A percentile compares a stretch with the other conserved stretches of the same genome.
These are phyloP conservation scores for Meteorus colon DNA, from an alignment of 2,888 invertebrate genomes.

Conservation along the genomic window DNA sequence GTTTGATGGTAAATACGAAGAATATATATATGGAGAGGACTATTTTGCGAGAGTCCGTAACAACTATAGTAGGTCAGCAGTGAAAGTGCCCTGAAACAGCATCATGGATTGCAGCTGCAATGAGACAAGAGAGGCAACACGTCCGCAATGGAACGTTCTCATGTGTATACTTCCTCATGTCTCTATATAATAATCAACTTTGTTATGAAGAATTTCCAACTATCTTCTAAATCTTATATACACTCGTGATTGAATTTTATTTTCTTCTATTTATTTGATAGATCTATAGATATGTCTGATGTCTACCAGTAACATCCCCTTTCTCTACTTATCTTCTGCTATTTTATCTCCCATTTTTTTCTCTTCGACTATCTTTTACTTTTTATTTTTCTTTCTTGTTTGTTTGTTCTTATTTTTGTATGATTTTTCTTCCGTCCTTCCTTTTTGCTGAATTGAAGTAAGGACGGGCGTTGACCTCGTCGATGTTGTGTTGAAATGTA, in stretches of 20 bases:
- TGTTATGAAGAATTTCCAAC: constrained; percentile 4
- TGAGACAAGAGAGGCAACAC: constrained; percentile 52
- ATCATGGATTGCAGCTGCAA: constrained; percentile 64
- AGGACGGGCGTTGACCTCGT: constrained; percentile 74
- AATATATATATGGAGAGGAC: constrained; percentile 17
- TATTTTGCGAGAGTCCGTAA: constrained; percentile 56
- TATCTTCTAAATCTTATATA: neutral
- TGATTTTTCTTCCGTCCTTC: constrained; percentile 46
- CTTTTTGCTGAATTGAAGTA: constrained; percentile 71
- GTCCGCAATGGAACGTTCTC: constrained; percentile 52
- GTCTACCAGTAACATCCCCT: neutral
- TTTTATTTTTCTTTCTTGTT: constrained; percentile 21
- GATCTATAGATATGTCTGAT: neutral
- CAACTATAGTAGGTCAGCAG: constrained; percentile 68
- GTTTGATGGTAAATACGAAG: neutral
- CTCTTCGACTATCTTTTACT: neutral
- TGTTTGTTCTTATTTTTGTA: constrained; percentile 35
- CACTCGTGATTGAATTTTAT: constrained; percentile 11
- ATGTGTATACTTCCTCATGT: constrained; percentile 59
- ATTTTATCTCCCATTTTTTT: neutral
- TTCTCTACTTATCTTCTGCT: neutral
- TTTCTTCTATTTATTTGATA: neutral
- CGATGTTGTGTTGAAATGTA: constrained; percentile 70
- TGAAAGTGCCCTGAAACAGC: constrained; percentile 69
- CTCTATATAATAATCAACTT: constrained; percentile 50